These are phyloP conservation scores for Montifringilla adamsi DNA, from an alignment of 2,113 vertebrate species.

Conservation along the genomic window DNA sequence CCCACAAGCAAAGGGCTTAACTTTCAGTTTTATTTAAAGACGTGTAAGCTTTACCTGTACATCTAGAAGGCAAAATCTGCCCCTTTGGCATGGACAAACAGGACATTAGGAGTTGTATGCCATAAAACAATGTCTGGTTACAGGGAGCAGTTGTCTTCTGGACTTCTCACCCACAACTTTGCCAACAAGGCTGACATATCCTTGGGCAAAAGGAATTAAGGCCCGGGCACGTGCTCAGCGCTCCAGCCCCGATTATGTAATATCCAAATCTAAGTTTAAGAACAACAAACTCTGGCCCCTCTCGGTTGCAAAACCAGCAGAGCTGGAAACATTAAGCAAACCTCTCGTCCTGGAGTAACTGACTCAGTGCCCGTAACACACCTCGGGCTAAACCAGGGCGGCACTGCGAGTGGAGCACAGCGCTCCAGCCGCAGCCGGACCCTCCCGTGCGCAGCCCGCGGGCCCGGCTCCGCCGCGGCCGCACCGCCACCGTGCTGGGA, in stretches of 20 bases:
- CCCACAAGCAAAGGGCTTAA: not conserved
- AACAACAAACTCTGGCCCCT: not conserved
- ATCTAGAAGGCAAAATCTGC: not conserved
- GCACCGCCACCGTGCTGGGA: accelerated
- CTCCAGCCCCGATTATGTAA: not conserved
- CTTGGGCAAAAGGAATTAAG: not conserved
- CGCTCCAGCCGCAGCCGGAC: not conserved
- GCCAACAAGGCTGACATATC: not conserved
- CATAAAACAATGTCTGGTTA: not conserved
- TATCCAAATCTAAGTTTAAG: not conserved
- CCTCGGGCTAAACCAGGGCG: not conserved
- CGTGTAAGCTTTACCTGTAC: not conserved
- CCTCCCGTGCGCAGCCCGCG: accelerated
- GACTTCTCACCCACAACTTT: not conserved
- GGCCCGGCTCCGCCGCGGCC: not conserved
- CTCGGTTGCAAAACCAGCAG: slow-evolving; percentile 22
- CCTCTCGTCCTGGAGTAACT: not conserved
- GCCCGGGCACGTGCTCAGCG: not conserved
- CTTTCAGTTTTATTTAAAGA: not conserved
- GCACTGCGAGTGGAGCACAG: not conserved
- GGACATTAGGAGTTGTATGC: not conserved
- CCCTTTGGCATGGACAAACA: not conserved
- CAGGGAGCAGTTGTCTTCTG: not conserved
- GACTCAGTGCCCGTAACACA: not conserved
- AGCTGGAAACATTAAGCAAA: not conserved